Evolutionary conservation across 2,888 invertebrate species (phyloP).

Genomic region (Neelides folsomi): DNA sequence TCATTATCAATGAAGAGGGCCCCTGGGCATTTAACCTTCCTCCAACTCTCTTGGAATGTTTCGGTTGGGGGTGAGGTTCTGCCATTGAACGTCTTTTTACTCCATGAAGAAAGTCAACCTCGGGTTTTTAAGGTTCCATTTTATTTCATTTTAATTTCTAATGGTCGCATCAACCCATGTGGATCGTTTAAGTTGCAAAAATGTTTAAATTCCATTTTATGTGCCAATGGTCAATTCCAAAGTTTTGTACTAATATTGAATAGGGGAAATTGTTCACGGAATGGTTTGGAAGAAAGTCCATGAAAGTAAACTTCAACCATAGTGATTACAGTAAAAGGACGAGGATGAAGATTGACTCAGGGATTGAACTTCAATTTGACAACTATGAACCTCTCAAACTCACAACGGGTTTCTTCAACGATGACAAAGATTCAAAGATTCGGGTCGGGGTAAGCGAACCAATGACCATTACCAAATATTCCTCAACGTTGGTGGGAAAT

Average conservation of each 20-base stretch:
- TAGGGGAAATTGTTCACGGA: constrained; percentile 22
- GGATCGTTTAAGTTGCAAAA: no score
- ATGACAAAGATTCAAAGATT: constrained; percentile 30
- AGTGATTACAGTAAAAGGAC: constrained; percentile 22
- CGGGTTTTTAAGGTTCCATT: constrained; percentile 31
- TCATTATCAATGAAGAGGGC: constrained; percentile 30
- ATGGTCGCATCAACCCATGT: no score
- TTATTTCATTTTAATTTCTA: no score
- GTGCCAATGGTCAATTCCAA: not conserved
- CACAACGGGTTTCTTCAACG: constrained; percentile 21
- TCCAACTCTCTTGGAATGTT: constrained; percentile 29
- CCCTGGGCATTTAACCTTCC: constrained; percentile 30
- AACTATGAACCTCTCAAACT: constrained; percentile 23
- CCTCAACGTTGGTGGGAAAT: no score
- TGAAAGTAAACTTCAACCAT: constrained; percentile 17
- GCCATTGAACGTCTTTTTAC: constrained; percentile 18
- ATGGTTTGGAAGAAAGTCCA: constrained; percentile 24
- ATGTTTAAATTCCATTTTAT: not conserved
- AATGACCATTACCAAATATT: not conserved
- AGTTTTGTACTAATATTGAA: not conserved
- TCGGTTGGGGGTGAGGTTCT: constrained; percentile 7
- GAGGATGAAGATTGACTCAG: constrained; percentile 17
- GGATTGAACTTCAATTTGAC: constrained; percentile 1
- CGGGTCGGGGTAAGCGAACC: constrained; percentile 19
- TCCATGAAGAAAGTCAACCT: constrained; percentile 25